These are phyloP conservation scores for Lepus timidus DNA, from an alignment of 2,113 vertebrate genomes.

Conservation along the genomic window DNA sequence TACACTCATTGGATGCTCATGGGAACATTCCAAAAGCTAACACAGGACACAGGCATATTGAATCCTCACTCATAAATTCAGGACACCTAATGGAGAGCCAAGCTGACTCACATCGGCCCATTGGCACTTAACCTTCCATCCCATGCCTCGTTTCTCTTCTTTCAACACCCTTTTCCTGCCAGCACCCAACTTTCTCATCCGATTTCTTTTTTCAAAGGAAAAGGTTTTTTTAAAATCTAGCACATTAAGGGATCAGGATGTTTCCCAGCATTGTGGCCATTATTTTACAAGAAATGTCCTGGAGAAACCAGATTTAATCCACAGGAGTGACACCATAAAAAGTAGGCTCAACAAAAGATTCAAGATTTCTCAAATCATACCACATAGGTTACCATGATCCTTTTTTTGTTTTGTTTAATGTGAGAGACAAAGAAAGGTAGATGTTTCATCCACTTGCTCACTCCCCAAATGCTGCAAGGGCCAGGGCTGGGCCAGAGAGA, in stretches of 20 bases:
- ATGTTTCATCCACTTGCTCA: too few relatives aligned
- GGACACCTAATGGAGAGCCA: background rate
- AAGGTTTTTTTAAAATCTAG: background rate
- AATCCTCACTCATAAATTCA: background rate
- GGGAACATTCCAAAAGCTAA: slow-evolving; percentile 3
- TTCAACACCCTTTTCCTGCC: background rate
- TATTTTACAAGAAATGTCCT: slow-evolving; percentile 23
- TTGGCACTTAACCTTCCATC: background rate
- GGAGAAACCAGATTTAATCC: slow-evolving; percentile 3
- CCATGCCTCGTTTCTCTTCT: background rate
- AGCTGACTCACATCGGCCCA: background rate
- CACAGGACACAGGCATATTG: background rate
- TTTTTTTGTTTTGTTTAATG: background rate
- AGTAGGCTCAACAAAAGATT: background rate
- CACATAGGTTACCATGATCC: background rate
- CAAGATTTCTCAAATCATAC: slow-evolving; percentile 6
- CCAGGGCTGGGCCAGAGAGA: too few relatives aligned
- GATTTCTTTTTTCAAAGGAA: background rate
- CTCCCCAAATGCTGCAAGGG: too few relatives aligned
- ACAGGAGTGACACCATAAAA: background rate
- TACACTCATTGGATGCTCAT: background rate
- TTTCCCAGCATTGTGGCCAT: background rate
- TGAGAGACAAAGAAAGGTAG: too few relatives aligned
- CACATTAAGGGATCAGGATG: background rate
- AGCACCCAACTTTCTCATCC: background rate